phyloP scores from a whole-genome alignment of 2,888 invertebrate species.

The Cataglyphis livida region DNA sequence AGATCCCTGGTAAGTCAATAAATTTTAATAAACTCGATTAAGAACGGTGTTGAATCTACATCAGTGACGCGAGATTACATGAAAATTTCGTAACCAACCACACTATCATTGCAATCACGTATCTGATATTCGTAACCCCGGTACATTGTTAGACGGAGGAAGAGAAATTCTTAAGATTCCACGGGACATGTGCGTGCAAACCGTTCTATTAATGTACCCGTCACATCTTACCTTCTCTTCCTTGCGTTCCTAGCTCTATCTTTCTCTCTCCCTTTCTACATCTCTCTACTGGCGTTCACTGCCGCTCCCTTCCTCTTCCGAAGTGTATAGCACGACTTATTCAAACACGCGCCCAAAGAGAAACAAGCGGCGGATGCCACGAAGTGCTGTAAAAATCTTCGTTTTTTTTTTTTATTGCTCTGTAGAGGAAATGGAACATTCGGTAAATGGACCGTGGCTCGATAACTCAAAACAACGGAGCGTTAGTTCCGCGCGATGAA shows the following conservation, averaged over 20 bases:
- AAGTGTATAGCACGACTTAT: conserved; percentile 60
- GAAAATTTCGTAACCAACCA: conserved; percentile 37
- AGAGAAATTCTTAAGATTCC: conserved; percentile 73
- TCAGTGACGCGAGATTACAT: neutral
- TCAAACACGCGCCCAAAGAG: conserved; percentile 69
- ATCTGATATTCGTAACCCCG: conserved; percentile 42
- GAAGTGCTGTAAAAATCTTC: conserved; percentile 38
- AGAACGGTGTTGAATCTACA: neutral
- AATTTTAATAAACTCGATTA: neutral
- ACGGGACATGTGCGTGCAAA: conserved; percentile 76
- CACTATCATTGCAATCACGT: conserved; percentile 24
- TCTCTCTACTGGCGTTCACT: conserved; percentile 22
- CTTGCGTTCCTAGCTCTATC: conserved; percentile 54
- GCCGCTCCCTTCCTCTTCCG: conserved; percentile 37
- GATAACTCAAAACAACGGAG: conserved; percentile 26
- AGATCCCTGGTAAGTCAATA: neutral
- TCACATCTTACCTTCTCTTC: conserved; percentile 63
- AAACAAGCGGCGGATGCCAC: conserved; percentile 60
- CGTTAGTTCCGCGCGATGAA: neutral
- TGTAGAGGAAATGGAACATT: conserved; percentile 64
- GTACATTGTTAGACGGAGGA: conserved; percentile 71
- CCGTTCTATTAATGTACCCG: conserved; percentile 78
- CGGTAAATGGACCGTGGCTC: conserved; percentile 63
- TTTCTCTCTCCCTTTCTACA: conserved; percentile 46
- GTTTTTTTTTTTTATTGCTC: conserved; percentile 59